These are phyloP conservation scores for Venturia canescens DNA, from an alignment of 1,140 invertebrate genomes.

Conservation along the genomic window DNA sequence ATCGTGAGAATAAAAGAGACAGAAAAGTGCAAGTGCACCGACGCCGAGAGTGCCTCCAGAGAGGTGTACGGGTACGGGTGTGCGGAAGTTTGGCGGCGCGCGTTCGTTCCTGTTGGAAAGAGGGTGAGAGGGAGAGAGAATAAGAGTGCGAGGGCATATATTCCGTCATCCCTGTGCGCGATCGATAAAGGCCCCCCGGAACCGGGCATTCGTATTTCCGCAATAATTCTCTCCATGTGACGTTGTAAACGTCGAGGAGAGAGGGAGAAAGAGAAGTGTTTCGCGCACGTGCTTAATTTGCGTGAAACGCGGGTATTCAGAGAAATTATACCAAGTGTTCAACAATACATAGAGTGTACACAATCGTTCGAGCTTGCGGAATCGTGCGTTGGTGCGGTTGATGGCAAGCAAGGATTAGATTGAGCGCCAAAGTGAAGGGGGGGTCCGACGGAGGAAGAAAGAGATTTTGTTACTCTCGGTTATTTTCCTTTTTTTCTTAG, in stretches of 20 bases:
- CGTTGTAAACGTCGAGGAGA: conserved; percentile 32
- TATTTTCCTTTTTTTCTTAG: background rate
- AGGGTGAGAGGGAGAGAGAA: conserved; percentile 2
- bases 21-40: background rate
- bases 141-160: conserved; percentile 40
- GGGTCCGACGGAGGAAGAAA: background rate
- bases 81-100: conserved; percentile 26
- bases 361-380: too few relatives aligned
- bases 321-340: background rate
- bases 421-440: background rate
- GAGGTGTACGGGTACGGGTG: conserved; percentile 3
- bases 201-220: conserved; percentile 44
- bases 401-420: too few relatives aligned
- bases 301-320: background rate
- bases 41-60: conserved; percentile 9
- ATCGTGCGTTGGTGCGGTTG: too few relatives aligned
- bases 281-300: conserved; percentile 54
- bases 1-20: background rate
- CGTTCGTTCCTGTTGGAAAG: background rate
- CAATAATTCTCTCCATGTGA: conserved; percentile 33
- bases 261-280: background rate
- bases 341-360: background rate
- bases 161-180: conserved; percentile 25
- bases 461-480: conserved; percentile 8
- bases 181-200: conserved; percentile 51